A percentile compares a stretch with the other conserved stretches of the same genome.
These are phyloP conservation scores for Progne subis DNA, from an alignment of 2,113 vertebrate genomes.

Conservation along the genomic window DNA sequence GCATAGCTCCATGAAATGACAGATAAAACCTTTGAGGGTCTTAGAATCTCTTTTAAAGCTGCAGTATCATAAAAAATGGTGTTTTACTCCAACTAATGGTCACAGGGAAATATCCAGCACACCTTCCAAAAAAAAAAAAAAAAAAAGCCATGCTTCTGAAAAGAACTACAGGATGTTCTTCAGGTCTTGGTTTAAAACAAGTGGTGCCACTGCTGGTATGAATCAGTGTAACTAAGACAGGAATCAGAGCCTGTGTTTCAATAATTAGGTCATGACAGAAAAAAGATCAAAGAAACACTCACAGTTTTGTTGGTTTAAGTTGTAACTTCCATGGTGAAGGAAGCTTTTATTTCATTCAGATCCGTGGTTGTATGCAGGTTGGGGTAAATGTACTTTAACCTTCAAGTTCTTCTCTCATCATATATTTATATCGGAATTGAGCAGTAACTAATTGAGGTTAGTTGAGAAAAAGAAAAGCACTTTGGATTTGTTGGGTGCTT, in stretches of 20 bases:
- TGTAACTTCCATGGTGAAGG: background rate
- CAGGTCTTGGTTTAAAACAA: background rate
- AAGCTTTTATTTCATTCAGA: background rate
- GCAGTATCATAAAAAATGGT: background rate
- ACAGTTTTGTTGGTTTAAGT: background rate
- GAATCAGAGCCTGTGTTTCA: background rate
- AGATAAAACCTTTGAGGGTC: background rate
- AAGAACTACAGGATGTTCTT: background rate
- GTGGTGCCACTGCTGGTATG: background rate
- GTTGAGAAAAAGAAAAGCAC: slow-evolving; percentile 54
- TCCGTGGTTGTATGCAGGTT: background rate
- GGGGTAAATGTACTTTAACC: background rate
- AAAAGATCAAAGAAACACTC: background rate
- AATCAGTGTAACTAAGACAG: background rate
- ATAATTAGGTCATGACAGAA: background rate
- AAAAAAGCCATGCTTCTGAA: background rate
- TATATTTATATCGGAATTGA: background rate
- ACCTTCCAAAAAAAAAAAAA: background rate
- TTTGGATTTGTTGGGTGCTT: slow-evolving; percentile 7
- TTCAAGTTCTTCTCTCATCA: background rate
- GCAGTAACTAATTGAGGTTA: slow-evolving; percentile 33
- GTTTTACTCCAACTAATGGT: background rate
- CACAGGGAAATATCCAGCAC: background rate
- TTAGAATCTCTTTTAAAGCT: background rate
- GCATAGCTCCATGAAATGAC: background rate